Evolutionary conservation across 2,888 invertebrate genomes (phyloP), one percentile per base, ranked within the genome.

Genomic region (Harpalus rufipes): DNA sequence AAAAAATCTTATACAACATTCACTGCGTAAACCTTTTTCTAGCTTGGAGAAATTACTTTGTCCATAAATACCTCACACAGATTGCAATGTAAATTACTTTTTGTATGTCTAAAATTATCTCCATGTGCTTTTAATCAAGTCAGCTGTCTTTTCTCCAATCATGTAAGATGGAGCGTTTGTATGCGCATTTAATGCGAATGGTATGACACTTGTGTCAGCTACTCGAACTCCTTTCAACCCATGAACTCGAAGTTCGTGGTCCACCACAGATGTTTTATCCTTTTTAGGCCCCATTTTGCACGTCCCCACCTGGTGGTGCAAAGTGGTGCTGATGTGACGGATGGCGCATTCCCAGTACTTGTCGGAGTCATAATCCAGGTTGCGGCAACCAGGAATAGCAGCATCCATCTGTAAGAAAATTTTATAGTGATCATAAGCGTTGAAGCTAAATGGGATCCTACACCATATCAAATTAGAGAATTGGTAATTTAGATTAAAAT

Each of bases 131-230:
- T 92, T 92, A 6, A 93, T 92, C 88, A 92, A 89, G 87, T 93
- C 93, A 0, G 93, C 90, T 0, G 91, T 92, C 87, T 93, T 93
- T 87, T 94, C 93, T 0, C 92, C 93, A 1, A 93, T 91, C 93
- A 93, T 93, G 81, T 90, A 91, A 61, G 92, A 91, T 0, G 92
- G 92, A 0, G 92, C 93, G 78, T 92, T 93, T 0, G 92, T 91
- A 87, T 93, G 93, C 0, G 93, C 93, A 0, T 91, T 91, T 0
- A 92, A 89, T 44, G 93, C 91, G 6, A 90, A 87, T 0, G 93
- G 94, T 89, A 94, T 93, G 7, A 94, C 89, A 80, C 93, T 93
- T 0, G 92, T 92, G 87, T 94, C 94, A 0, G 91, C 91, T 0
- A 94, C 93, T 58, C 94, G 89, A 21, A 94, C 89, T 3, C 91